Base-by-base conservation (phyloP, 2,113 vertebrate species). In the Cygnus atratus region DNA sequence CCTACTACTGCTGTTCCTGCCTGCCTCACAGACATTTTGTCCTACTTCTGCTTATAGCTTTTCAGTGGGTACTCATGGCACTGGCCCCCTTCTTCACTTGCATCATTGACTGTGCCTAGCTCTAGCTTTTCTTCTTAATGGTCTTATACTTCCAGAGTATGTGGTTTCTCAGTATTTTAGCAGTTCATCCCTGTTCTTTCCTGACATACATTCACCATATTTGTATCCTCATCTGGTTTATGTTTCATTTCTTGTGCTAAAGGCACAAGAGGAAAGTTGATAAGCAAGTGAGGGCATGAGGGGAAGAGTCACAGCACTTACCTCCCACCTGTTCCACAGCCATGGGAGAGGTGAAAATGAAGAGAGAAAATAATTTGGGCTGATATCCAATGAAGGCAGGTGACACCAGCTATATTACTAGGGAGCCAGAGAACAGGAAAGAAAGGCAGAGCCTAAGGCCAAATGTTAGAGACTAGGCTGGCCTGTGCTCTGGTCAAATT, bases 361-460 rank as follows among this genome's bases (percentile, higher is more conserved):
- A 83, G 75, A 94, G 39, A 88, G 55, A 84, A 93, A 67, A 58
- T 79, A 50, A 54, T 92, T 79, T n/a, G 39, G 74, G 84, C 66
- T 25, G 33, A 39, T 78, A n/a, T 39, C 70, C 87, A 92, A 22
- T 18, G 39, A 48, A 73, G 81, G 35, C 66, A 73, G 74, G 44
- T 17, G 3, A 75, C 0, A 3, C 48, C 4, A 12, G 43, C 65
- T 93, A 73, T 39, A 26, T 71, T 84, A n/a, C 31, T 21, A 73
- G 21, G 33, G 50, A 87, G 54, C 15, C 77, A 82, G 78, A 65
- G 62, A 79, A 57, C 39, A 72, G 48, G 65, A 37, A 77, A 87
- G 72, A 52, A 78, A 84, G 73, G 57, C 73, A 84, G 77, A 82
- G 13, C 35, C 48, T 54, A 28, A 73, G 50, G 78, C 62, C 17